A percentile compares a stretch with the other conserved stretches of the same genome.
phyloP scores from a whole-genome alignment of 2,888 invertebrate species.

The Clanis bilineata region DNA sequence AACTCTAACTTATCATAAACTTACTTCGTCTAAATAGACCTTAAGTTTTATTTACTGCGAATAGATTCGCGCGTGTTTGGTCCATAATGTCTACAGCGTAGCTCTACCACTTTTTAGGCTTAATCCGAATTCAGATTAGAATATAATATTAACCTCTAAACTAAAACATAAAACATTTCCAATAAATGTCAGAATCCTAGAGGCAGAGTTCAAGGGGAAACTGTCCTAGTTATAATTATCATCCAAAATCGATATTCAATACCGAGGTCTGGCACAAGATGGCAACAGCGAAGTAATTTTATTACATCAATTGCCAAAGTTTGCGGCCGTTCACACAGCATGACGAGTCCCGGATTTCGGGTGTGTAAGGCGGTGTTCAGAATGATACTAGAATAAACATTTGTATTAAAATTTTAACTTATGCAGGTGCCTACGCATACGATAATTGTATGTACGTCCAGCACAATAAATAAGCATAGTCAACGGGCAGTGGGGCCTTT shows the following conservation, averaged over 20 bases:
- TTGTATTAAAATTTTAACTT: background rate
- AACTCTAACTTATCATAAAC: too few relatives aligned
- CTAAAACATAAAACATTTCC: background rate
- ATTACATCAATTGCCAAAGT: slow-evolving; percentile 59
- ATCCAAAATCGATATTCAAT: slow-evolving; percentile 23
- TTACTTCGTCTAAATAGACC: too few relatives aligned
- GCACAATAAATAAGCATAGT: too few relatives aligned
- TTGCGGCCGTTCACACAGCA: slow-evolving; percentile 47
- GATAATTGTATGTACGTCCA: too few relatives aligned
- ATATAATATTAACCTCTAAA: background rate
- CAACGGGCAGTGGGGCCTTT: too few relatives aligned
- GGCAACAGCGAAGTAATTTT: slow-evolving; percentile 43
- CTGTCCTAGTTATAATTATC: slow-evolving; percentile 4
- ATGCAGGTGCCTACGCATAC: too few relatives aligned
- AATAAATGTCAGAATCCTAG: slow-evolving; percentile 9
- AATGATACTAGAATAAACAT: background rate
- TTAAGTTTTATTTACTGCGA: too few relatives aligned
- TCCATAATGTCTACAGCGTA: too few relatives aligned
- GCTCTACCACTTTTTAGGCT: too few relatives aligned
- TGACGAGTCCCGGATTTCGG: slow-evolving; percentile 44
- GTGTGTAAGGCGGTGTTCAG: slow-evolving; percentile 31
- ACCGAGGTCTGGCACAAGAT: slow-evolving; percentile 29
- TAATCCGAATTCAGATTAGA: too few relatives aligned
- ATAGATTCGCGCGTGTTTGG: too few relatives aligned
- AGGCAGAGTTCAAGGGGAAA: slow-evolving; percentile 12